phyloP scores from a whole-genome alignment of 2,797 vertebrate species.

The Zenarchopterus dispar region DNA sequence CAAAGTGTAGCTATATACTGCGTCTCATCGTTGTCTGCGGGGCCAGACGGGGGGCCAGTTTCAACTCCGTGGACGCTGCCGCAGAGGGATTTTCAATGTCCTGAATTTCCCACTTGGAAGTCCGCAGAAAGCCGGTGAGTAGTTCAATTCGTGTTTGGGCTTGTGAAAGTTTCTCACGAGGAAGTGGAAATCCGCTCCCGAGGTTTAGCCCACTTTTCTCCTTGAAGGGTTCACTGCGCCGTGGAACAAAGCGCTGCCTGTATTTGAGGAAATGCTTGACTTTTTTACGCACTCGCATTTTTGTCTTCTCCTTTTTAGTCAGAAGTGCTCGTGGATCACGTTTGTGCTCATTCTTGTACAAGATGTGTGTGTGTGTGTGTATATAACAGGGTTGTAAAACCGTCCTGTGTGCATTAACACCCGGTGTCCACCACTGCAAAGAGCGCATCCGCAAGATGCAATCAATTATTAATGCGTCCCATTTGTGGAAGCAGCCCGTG shows the following conservation, averaged over 20 bases:
- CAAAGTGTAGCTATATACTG: neutral
- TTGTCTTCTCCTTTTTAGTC: neutral
- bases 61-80: constrained; percentile 15
- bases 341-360: no score
- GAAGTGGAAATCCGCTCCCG: neutral
- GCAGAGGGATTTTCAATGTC: constrained; percentile 31
- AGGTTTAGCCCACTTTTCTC: constrained; percentile 16
- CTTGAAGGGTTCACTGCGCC: constrained; percentile 4
- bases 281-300: constrained; percentile 33
- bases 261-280: constrained; percentile 48
- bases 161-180: constrained; percentile 42
- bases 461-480: constrained; percentile 71
- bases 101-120: constrained; percentile 27
- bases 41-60: neutral
- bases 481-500: constrained; percentile 49
- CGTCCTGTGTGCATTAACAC: constrained; percentile 24
- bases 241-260: constrained; percentile 62
- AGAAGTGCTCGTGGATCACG: neutral
- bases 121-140: constrained; percentile 65
- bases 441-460: constrained; percentile 59
- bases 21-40: neutral
- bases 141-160: neutral
- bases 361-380: neutral
- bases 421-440: constrained; percentile 33
- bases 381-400: constrained; percentile 32